Conservation (phyloP, 2,797 vertebrate species). For the Enteromius fasciolatus region DNA sequence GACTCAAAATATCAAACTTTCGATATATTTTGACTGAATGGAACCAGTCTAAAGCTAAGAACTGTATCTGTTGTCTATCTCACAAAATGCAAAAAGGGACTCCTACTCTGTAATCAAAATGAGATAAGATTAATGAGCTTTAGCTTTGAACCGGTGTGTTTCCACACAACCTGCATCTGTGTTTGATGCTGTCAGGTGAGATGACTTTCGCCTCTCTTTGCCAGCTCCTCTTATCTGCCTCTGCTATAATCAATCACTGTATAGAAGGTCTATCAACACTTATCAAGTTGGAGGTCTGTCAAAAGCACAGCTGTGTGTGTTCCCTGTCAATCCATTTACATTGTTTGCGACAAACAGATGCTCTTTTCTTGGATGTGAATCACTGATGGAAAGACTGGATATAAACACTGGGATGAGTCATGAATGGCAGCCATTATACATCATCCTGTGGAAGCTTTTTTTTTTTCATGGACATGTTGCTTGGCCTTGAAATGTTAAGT, state of each 20-base stretch:
- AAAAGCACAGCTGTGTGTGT: conserved; percentile 37
- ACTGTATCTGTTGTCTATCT: neutral
- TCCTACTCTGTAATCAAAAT: conserved; percentile 24
- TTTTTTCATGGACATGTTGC: neutral
- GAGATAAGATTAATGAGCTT: conserved; percentile 46
- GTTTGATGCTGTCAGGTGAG: conserved; percentile 27
- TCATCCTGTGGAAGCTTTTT: neutral
- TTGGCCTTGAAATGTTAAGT: conserved; percentile 6
- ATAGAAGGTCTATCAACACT: conserved; percentile 43
- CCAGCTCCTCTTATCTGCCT: conserved; percentile 11
- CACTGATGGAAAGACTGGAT: conserved; percentile 3
- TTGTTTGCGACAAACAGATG: conserved; percentile 31
- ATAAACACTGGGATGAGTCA: conserved; percentile 36
- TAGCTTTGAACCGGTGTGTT: conserved; percentile 31
- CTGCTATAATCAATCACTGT: conserved; percentile 35
- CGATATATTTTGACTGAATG: neutral
- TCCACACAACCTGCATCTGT: conserved; percentile 21
- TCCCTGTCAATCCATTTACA: conserved; percentile 23
- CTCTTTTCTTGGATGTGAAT: conserved; percentile 23
- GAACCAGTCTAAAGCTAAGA: neutral
- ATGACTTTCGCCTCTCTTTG: conserved; percentile 28
- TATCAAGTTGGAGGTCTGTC: conserved; percentile 42
- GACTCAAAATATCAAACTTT: neutral
- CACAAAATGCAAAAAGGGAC: neutral
- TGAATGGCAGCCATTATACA: neutral